Evolutionary conservation across 2,797 vertebrate species (phyloP).

Genomic region (Cryptoblepharus egeriae): DNA sequence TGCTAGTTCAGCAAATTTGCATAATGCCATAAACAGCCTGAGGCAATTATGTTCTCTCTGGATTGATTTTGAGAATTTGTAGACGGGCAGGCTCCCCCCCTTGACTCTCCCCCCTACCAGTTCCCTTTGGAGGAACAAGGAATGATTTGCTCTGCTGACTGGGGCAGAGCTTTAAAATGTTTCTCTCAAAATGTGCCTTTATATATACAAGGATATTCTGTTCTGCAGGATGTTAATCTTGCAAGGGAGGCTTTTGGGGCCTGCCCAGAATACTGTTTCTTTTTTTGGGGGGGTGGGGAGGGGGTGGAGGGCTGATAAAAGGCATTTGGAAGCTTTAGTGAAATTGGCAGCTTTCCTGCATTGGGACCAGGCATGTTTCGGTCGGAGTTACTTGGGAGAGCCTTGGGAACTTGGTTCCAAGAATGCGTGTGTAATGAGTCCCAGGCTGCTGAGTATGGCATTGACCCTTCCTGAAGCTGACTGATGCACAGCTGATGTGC

Average conservation of each 20-base stretch:
- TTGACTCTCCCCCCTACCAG: background rate
- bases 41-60: slow-evolving; percentile 30
- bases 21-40: slow-evolving; percentile 59
- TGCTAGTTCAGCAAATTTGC: slow-evolving; percentile 60
- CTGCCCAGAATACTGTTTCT: slow-evolving; percentile 8
- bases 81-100: slow-evolving; percentile 9
- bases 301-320: background rate
- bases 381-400: background rate
- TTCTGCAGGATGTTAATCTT: slow-evolving; percentile 5
- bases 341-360: background rate
- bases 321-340: background rate
- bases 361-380: background rate
- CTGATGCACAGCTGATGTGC: background rate
- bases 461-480: background rate
- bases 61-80: slow-evolving; percentile 42
- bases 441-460: background rate
- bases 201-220: background rate
- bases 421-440: background rate
- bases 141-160: background rate
- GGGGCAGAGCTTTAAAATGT: slow-evolving; percentile 27
- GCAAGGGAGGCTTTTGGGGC: slow-evolving; percentile 8
- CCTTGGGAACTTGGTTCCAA: slow-evolving; percentile 15
- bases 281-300: too few species aligned
- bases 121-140: background rate
- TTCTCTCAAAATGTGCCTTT: background rate